Percentiles rank a stretch among this genome's conserved stretches.
phyloP scores from a whole-genome alignment of 2,797 vertebrate species.

The Xenops minutus region DNA sequence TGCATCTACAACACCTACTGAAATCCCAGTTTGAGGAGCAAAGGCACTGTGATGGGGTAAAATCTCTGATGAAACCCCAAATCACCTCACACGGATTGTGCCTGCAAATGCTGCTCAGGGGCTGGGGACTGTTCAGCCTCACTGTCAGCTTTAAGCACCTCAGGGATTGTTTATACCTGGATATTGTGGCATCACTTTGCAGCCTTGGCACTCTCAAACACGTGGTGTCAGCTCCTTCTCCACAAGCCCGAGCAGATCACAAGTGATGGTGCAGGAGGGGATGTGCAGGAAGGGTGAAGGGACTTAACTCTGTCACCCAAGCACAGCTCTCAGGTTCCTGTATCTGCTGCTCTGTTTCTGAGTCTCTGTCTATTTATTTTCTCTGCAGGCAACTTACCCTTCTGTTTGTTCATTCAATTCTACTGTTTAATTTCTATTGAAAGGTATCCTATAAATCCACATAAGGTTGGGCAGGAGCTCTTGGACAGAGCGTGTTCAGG shows the following conservation, averaged over 20 bases:
- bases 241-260: not conserved
- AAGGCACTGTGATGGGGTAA: not conserved
- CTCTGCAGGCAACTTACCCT: not conserved
- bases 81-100: accelerated
- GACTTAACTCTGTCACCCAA: not conserved
- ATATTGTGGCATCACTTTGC: not conserved
- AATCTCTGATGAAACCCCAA: not conserved
- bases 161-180: accelerated
- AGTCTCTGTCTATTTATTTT: not conserved
- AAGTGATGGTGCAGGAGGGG: not conserved
- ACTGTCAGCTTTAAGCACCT: accelerated
- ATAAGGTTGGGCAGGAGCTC: not conserved
- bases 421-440: not conserved
- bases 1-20: not conserved
- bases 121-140: not conserved
- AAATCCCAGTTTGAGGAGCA: not conserved
- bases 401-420: not conserved
- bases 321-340: not conserved
- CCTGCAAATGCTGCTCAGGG: not conserved
- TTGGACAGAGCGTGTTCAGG: not conserved
- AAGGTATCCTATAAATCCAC: not conserved
- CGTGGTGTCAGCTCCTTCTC: accelerated
- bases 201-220: not conserved
- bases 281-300: not conserved
- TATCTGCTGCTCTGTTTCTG: not conserved